These are phyloP conservation scores for Tetramorium bicarinatum DNA, from an alignment of 2,888 invertebrate species.

Conservation along the genomic window DNA sequence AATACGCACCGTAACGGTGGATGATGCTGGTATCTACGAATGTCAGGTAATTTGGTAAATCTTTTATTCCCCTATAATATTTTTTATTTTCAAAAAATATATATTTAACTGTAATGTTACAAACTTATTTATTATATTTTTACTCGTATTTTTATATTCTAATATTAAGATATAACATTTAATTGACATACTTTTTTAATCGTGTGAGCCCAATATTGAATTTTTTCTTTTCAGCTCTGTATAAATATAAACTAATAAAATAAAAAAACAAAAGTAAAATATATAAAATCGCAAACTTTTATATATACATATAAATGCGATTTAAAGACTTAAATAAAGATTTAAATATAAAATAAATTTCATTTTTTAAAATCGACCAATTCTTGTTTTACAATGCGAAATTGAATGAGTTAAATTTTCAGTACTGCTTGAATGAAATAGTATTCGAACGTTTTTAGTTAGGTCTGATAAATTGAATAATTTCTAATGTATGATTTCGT, in stretches of 20 bases:
- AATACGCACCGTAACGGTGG: slow-evolving; percentile 82
- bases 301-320: too few relatives aligned
- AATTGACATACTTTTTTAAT: background rate
- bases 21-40: slow-evolving; percentile 84
- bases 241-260: background rate
- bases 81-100: background rate
- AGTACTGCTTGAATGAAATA: background rate
- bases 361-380: background rate
- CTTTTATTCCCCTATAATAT: background rate
- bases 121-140: background rate
- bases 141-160: background rate
- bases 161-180: background rate
- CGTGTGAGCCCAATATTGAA: too few relatives aligned
- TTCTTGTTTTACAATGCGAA: background rate
- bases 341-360: too few relatives aligned
- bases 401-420: background rate
- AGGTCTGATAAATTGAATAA: background rate
- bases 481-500: background rate
- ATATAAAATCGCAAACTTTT: too few relatives aligned
- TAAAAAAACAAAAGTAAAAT: too few relatives aligned
- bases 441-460: background rate
- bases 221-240: background rate
- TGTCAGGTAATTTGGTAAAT: slow-evolving; percentile 79
- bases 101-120: background rate
- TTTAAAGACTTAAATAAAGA: too few relatives aligned